A percentile compares a stretch with the other conserved stretches of the same genome.
Evolutionary conservation across 2,113 vertebrate species (phyloP).

Genomic region (Climacteris rufus): DNA sequence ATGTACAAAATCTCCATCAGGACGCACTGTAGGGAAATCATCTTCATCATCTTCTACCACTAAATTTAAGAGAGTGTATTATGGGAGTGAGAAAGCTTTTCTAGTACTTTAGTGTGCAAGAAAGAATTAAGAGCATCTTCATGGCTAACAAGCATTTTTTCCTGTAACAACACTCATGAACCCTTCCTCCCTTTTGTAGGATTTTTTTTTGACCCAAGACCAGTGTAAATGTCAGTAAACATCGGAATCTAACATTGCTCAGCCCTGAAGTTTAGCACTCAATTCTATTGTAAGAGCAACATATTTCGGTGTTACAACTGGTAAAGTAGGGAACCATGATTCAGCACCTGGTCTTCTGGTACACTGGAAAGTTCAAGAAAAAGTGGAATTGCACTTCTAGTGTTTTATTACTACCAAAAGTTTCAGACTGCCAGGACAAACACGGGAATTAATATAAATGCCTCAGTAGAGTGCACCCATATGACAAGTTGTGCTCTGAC

Average conservation of each 20-base stretch:
- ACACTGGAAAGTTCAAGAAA: neutral
- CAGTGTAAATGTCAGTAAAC: neutral
- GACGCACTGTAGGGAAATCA: conserved; percentile 85
- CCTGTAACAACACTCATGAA: neutral
- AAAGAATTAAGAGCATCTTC: neutral
- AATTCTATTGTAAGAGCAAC: neutral
- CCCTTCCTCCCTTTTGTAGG: rapidly evolving
- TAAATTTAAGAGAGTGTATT: conserved; percentile 60
- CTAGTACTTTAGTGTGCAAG: neutral
- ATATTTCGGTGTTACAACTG: neutral
- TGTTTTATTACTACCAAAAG: neutral
- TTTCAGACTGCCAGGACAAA: neutral
- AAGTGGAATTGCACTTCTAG: neutral
- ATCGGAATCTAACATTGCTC: neutral
- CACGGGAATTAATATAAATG: neutral
- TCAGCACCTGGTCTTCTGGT: neutral
- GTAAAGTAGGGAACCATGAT: neutral
- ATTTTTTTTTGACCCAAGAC: neutral
- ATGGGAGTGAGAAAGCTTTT: neutral
- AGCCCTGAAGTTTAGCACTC: neutral
- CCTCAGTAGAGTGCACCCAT: neutral
- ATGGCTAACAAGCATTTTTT: neutral
- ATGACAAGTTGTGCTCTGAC: neutral
- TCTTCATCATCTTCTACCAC: conserved; percentile 96
- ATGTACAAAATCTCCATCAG: conserved; percentile 88